Evolutionary conservation across 2,888 invertebrate genomes (phyloP).

Genomic region (Nowickia ferox): DNA sequence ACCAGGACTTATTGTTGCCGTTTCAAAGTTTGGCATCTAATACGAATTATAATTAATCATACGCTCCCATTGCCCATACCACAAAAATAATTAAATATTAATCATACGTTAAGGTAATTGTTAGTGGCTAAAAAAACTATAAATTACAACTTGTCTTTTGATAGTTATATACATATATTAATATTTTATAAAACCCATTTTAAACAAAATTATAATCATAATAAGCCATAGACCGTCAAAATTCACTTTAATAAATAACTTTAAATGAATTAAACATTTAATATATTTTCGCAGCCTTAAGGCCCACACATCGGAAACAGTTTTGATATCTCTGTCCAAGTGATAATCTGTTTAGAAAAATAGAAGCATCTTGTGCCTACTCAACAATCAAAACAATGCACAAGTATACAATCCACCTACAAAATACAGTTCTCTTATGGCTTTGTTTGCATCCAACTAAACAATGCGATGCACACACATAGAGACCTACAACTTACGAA

Average conservation of each 20-base stretch:
- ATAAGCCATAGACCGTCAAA: too few species aligned
- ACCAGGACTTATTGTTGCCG: too few species aligned
- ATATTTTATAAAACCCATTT: too few species aligned
- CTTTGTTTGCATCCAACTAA: constrained; percentile 33
- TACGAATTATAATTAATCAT: neutral
- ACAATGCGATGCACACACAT: neutral
- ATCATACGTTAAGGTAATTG: constrained; percentile 33
- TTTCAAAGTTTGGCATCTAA: neutral
- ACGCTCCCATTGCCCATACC: neutral
- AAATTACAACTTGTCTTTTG: too few species aligned
- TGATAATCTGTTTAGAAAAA: constrained; percentile 49
- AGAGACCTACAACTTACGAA: constrained; percentile 46
- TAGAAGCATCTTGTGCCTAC: constrained; percentile 58
- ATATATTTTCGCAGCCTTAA: neutral
- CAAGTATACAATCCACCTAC: constrained; percentile 61
- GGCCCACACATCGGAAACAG: neutral
- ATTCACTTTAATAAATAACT: too few species aligned
- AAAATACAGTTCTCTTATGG: constrained; percentile 23
- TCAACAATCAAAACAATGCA: constrained; percentile 39
- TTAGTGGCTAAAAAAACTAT: neutral
- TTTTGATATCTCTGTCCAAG: constrained; percentile 13
- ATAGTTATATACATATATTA: too few species aligned
- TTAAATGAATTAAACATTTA: too few species aligned
- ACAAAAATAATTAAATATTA: constrained; percentile 13
- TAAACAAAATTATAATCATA: too few species aligned